Conservation (phyloP, 2,888 invertebrate species). For the Hoplodrina blanda region DNA sequence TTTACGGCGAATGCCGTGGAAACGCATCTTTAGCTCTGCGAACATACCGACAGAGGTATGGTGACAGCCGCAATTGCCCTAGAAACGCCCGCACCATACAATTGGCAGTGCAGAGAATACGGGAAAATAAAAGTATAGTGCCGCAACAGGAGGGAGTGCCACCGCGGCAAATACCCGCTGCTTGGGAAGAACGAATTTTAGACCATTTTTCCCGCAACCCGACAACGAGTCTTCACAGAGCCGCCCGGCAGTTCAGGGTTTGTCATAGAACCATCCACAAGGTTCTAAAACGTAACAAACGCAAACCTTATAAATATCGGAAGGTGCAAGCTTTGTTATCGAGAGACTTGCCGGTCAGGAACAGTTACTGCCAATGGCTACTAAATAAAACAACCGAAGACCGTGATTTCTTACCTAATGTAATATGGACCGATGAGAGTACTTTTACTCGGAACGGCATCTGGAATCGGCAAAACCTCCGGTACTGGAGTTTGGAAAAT, state of each 20-base stretch:
- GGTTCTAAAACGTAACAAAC: slow-evolving; percentile 7
- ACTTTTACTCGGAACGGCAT: slow-evolving; percentile 16
- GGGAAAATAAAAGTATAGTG: slow-evolving; percentile 7
- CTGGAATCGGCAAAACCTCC: slow-evolving; percentile 7
- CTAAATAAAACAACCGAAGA: slow-evolving; percentile 10
- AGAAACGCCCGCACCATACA: slow-evolving; percentile 6
- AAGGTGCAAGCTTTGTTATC: slow-evolving; percentile 10
- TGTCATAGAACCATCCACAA: slow-evolving; percentile 2
- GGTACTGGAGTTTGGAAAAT: neutral
- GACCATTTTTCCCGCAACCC: slow-evolving; percentile 10
- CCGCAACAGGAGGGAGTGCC: slow-evolving; percentile 8
- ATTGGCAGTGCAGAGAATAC: neutral
- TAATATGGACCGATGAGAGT: slow-evolving; percentile 12
- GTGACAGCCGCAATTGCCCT: slow-evolving; percentile 5
- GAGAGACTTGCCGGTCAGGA: slow-evolving; percentile 9
- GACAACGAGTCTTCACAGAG: slow-evolving; percentile 2
- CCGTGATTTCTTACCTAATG: neutral
- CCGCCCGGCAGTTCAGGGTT: neutral
- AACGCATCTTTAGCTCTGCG: slow-evolving; percentile 3
- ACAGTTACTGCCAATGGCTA: slow-evolving; percentile 6
- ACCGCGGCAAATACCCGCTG: slow-evolving; percentile 13
- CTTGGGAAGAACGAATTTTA: slow-evolving; percentile 4
- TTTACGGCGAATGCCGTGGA: neutral
- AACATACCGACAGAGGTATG: slow-evolving; percentile 1
- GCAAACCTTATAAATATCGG: slow-evolving; percentile 6